Evolutionary conservation across 2,888 invertebrate genomes (phyloP).

Genomic region (Phorcus lineatus): DNA sequence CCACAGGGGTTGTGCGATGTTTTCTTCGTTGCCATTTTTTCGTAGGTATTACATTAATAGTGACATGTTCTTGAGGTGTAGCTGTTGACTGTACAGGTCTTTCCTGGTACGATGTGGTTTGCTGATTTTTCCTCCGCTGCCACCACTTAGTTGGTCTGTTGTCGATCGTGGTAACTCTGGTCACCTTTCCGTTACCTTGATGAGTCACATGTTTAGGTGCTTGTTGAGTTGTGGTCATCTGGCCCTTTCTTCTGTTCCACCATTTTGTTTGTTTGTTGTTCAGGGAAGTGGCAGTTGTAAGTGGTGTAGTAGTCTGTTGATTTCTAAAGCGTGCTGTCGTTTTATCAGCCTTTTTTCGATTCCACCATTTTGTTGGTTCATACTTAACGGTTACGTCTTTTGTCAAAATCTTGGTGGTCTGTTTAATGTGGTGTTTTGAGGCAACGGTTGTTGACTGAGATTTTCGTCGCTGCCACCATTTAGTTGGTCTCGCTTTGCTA

Average conservation of each 20-base stretch:
- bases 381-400: not conserved
- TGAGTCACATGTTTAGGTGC: not conserved
- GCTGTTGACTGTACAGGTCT: too few species aligned
- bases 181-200: not conserved
- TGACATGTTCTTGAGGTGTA: too few species aligned
- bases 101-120: too few species aligned
- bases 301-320: not conserved
- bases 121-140: too few species aligned
- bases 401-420: too few species aligned
- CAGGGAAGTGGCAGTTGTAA: not conserved
- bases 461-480: not conserved
- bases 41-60: too few species aligned
- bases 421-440: too few species aligned
- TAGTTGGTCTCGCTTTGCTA: not conserved
- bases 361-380: not conserved
- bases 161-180: too few species aligned
- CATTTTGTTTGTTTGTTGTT: not conserved
- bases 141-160: too few species aligned
- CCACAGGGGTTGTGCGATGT: too few species aligned
- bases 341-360: not conserved
- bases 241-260: not conserved
- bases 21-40: too few species aligned
- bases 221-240: not conserved
- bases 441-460: not conserved
- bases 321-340: not conserved